phyloP scores from a whole-genome alignment of 2,888 invertebrate species.

The Lordiphosa andalusiaca region DNA sequence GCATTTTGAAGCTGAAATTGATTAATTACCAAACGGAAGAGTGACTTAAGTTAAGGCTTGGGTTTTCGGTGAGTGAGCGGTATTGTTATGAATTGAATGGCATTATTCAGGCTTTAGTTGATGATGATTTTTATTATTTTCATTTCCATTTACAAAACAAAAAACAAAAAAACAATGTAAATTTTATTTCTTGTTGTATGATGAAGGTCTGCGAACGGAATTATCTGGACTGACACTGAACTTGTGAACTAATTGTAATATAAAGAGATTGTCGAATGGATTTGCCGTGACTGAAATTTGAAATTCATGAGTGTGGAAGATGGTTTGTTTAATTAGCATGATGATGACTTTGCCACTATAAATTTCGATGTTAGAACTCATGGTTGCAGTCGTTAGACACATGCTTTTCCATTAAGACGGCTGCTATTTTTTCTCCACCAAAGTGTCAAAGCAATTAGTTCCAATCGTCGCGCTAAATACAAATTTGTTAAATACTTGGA shows the following conservation, averaged over 20 bases:
- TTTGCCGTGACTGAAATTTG: too few relatives aligned
- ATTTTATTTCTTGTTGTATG: constrained; percentile 13
- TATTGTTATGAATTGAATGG: constrained; percentile 24
- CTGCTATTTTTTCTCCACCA: not conserved
- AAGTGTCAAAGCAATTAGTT: constrained; percentile 59
- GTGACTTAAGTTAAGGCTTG: too few relatives aligned
- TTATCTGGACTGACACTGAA: constrained; percentile 47
- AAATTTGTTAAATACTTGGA: constrained; percentile 24
- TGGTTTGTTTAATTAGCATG: too few relatives aligned
- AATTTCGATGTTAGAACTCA: too few relatives aligned
- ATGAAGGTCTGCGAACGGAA: constrained; percentile 2
- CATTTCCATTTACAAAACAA: constrained; percentile 31
- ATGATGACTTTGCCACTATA: too few relatives aligned
- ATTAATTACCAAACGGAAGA: constrained; percentile 70
- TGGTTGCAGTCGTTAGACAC: too few relatives aligned
- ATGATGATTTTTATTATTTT: constrained; percentile 27
- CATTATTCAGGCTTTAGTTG: constrained; percentile 55
- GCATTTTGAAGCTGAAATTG: constrained; percentile 60
- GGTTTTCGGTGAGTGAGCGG: constrained; percentile 7
- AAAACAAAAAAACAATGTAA: constrained; percentile 27
- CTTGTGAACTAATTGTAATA: constrained; percentile 1
- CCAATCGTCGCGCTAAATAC: constrained; percentile 48
- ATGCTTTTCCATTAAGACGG: too few relatives aligned
- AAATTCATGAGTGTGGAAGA: too few relatives aligned
- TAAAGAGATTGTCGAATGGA: too few relatives aligned